These are phyloP conservation scores for Cuniculus paca DNA, from an alignment of 2,797 vertebrate genomes.

Conservation along the genomic window DNA sequence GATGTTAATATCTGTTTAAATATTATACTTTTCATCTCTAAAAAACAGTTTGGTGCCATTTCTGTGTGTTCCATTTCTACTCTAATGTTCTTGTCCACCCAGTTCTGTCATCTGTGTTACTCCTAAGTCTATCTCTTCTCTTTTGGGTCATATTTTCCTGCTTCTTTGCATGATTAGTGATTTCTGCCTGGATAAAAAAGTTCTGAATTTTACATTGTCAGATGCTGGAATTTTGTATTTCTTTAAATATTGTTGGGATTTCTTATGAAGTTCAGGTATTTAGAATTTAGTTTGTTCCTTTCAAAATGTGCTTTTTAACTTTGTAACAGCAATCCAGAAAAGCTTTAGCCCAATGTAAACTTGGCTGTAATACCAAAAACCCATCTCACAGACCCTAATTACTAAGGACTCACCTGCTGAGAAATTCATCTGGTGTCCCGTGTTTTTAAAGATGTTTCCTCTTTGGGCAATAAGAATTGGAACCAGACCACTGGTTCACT, in stretches of 20 bases:
- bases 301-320: constrained; percentile 16
- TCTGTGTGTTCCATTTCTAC: not conserved
- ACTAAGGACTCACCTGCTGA: not conserved
- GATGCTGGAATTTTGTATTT: not conserved
- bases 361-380: not conserved
- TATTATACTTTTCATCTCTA: not conserved
- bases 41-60: not conserved
- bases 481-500: not conserved
- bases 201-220: not conserved
- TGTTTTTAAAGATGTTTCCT: not conserved
- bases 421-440: not conserved
- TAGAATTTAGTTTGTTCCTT: not conserved
- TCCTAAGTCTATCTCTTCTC: not conserved
- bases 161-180: not conserved
- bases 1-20: not conserved
- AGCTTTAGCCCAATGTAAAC: not conserved
- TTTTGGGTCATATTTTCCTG: not conserved
- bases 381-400: not conserved
- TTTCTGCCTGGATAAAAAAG: constrained; percentile 13
- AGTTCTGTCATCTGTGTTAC: not conserved
- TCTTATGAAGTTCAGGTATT: constrained; percentile 19
- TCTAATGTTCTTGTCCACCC: not conserved
- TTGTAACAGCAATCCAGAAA: not conserved
- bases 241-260: not conserved
- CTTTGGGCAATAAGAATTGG: not conserved